Conservation (phyloP, 1,140 invertebrate genomes). For the Cyclina sinensis region DNA sequence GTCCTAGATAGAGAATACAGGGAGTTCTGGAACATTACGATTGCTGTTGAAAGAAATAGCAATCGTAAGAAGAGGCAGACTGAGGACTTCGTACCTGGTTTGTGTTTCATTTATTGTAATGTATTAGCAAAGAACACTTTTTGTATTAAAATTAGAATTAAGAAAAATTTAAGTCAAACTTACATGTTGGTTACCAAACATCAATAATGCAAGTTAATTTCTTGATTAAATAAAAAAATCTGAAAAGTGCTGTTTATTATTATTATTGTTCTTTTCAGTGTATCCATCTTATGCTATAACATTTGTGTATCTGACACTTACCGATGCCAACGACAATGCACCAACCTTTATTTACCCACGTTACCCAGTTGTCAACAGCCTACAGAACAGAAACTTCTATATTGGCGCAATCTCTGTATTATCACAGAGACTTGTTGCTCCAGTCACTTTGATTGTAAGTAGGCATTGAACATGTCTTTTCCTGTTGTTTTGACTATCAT, state of each 20-base stretch:
- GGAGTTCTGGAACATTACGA: constrained; percentile 54
- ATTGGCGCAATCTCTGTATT: constrained; percentile 88
- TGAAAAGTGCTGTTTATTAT: too few species aligned
- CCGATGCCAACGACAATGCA: constrained; percentile 95
- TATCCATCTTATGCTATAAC: constrained; percentile 68
- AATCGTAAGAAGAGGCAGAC: constrained; percentile 46
- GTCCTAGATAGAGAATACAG: constrained; percentile 13
- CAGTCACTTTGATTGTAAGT: constrained; percentile 40
- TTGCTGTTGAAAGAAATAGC: constrained; percentile 6
- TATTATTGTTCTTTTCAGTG: constrained; percentile 55
- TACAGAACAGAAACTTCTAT: constrained; percentile 87
- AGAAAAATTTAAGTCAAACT: too few species aligned
- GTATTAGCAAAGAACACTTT: too few species aligned
- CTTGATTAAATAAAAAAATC: too few species aligned
- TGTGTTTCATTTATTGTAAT: not conserved
- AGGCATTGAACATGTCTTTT: too few species aligned
- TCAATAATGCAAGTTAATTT: too few species aligned
- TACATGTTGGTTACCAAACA: too few species aligned
- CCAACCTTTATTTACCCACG: constrained; percentile 93
- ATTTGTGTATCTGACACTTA: constrained; percentile 93
- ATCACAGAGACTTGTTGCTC: not conserved
- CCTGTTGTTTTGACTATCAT: too few species aligned
- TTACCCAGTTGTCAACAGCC: constrained; percentile 81
- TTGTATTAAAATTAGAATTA: too few species aligned
- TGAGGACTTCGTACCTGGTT: constrained; percentile 32